phyloP scores from a whole-genome alignment of 1,140 invertebrate genomes.

The Macrocentrus cingulum region DNA sequence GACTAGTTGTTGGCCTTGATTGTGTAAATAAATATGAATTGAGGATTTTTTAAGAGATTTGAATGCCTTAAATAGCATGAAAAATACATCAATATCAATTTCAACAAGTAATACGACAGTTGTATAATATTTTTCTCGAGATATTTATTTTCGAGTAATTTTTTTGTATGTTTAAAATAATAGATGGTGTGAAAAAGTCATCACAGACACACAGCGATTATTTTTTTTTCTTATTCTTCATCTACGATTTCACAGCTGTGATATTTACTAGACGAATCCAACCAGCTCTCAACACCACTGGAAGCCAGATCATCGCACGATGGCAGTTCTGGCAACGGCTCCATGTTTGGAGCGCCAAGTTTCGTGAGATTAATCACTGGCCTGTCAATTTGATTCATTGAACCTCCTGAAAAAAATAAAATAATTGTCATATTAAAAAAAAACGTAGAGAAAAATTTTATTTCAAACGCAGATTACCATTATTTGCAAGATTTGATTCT shows the following conservation, averaged over 20 bases:
- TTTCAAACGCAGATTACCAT: slow-evolving; percentile 32
- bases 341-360: slow-evolving; percentile 59
- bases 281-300: slow-evolving; percentile 68
- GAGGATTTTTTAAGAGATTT: too few species aligned
- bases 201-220: too few species aligned
- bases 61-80: too few species aligned
- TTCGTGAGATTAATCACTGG: slow-evolving; percentile 44
- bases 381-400: slow-evolving; percentile 40
- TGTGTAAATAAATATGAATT: too few species aligned
- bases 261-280: slow-evolving; percentile 73
- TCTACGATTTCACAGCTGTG: slow-evolving; percentile 73
- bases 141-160: too few species aligned
- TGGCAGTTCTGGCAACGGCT: slow-evolving; percentile 63
- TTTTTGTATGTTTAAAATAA: too few species aligned
- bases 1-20: too few species aligned
- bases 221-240: slow-evolving; percentile 58
- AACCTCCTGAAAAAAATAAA: slow-evolving; percentile 28
- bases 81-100: too few species aligned
- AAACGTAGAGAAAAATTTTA: background rate
- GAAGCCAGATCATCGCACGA: slow-evolving; percentile 68
- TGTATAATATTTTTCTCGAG: too few species aligned
- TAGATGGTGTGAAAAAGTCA: too few species aligned
- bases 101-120: too few species aligned
- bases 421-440: background rate
- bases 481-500: slow-evolving; percentile 43